Percentiles rank a stretch among this genome's conserved stretches.
Evolutionary conservation across 2,797 vertebrate genomes (phyloP).

Genomic region (Enteromius mattozi): DNA sequence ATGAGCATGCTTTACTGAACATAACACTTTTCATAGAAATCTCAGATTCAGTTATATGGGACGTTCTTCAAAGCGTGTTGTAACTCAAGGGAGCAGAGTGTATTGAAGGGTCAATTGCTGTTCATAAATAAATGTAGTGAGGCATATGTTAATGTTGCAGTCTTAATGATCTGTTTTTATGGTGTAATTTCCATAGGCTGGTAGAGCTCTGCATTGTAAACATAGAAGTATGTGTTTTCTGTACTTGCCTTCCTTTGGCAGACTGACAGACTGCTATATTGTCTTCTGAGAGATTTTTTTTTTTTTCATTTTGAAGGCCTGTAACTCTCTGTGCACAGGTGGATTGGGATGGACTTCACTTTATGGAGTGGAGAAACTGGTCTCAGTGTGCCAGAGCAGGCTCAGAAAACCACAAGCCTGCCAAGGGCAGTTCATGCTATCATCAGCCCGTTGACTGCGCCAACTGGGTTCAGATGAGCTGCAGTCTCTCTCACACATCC

Average conservation of each 20-base stretch:
- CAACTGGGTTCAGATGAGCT: slow-evolving; percentile 23
- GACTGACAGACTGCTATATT: neutral
- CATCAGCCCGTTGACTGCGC: neutral
- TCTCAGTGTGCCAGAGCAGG: slow-evolving; percentile 12
- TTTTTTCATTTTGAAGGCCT: neutral
- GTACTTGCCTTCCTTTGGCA: neutral
- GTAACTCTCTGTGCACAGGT: slow-evolving; percentile 10
- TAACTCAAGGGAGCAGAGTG: neutral
- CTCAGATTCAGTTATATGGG: neutral
- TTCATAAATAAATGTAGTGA: neutral
- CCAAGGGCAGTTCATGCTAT: slow-evolving; percentile 34
- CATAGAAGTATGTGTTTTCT: neutral
- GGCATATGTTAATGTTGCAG: neutral
- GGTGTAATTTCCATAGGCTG: neutral
- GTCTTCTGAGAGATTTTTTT: neutral
- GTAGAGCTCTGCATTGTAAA: slow-evolving; percentile 5
- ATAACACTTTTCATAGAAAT: neutral
- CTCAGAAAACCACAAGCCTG: slow-evolving; percentile 28
- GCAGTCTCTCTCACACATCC: slow-evolving; percentile 14
- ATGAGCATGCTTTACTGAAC: neutral
- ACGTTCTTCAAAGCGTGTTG: neutral
- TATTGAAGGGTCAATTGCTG: neutral
- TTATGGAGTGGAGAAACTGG: slow-evolving; percentile 21
- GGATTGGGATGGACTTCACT: slow-evolving; percentile 19
- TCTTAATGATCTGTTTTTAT: slow-evolving; percentile 4